Evolutionary conservation across 2,113 vertebrate genomes (phyloP), one percentile per base, ranked within the genome.

Genomic region (Vireo altiloquus): DNA sequence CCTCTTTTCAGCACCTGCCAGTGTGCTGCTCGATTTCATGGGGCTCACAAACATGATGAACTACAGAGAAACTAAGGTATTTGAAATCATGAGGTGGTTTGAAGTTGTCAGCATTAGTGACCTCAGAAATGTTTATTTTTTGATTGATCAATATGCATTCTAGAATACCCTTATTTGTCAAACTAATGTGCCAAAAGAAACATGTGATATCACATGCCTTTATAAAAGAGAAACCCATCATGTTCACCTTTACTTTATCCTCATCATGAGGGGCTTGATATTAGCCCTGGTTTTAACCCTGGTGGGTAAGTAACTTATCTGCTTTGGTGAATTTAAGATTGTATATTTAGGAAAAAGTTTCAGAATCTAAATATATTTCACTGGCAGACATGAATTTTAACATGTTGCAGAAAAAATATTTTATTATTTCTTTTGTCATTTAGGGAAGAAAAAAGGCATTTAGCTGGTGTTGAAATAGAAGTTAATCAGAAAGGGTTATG

Each of bases 211-310:
- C 87, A 30, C 61, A 84, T 92, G 39, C 60, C 91, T 84, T 77
- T 98, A 96, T 97, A 97, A 95, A 96, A 93, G 66, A 79, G 56
- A 88, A 77, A 78, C 25, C 15, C 71, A 31, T 14, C 47, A 24
- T 15, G 4, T 85, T 94, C 69, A 94, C 27, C 71, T 87, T 89
- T 93, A 87, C 80, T 95, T 90, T 82, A 54, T 44, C 39, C 5
- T 80, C 96, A 97, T 66, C 82, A 98, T 98, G 95, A 97, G 75
- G 64, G 87, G 15, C 25, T 88, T 92, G 66, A 76, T 95, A 81
- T 82, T 97, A 72, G 90, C 92, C 82, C 68, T 97, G 80, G 18
- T 79, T 91, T 76, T 97, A 69, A 84, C 85, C 57, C 44, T 96
- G 56, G 97, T 83, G 53, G 85, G 96, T 97, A 97, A 97, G 69